A percentile compares a stretch with the other conserved stretches of the same genome.
These are phyloP conservation scores for Ochotona curzoniae DNA, from an alignment of 2,113 vertebrate genomes.

Conservation along the genomic window DNA sequence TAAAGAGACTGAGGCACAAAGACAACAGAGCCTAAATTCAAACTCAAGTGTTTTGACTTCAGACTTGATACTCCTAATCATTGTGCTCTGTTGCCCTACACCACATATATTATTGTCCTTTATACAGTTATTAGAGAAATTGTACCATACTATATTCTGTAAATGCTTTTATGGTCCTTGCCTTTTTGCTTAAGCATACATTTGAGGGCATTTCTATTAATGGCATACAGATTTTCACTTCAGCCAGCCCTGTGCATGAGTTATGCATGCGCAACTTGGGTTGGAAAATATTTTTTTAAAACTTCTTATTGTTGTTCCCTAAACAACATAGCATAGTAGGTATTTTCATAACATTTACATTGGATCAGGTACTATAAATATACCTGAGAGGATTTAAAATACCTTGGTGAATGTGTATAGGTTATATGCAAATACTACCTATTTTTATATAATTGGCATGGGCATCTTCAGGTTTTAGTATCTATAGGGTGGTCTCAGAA, in stretches of 20 bases:
- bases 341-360: too few relatives aligned
- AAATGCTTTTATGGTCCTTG: neutral
- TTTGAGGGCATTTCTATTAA: neutral
- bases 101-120: neutral
- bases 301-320: too few relatives aligned
- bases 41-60: neutral
- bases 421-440: neutral
- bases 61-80: neutral
- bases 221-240: neutral
- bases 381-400: too few relatives aligned
- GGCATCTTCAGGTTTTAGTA: neutral
- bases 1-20: neutral
- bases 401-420: too few relatives aligned
- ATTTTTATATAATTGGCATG: neutral
- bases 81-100: neutral
- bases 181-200: neutral
- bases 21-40: neutral
- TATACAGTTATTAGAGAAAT: neutral
- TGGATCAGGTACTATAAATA: too few relatives aligned
- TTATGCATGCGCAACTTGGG: neutral
- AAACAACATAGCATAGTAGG: too few relatives aligned
- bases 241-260: neutral
- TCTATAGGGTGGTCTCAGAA: neutral
- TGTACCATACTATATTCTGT: neutral
- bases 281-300: too few relatives aligned